Percentiles rank a stretch among this genome's conserved stretches.
These are phyloP conservation scores for Okapia johnstoni DNA, from an alignment of 2,113 vertebrate genomes.

Conservation along the genomic window DNA sequence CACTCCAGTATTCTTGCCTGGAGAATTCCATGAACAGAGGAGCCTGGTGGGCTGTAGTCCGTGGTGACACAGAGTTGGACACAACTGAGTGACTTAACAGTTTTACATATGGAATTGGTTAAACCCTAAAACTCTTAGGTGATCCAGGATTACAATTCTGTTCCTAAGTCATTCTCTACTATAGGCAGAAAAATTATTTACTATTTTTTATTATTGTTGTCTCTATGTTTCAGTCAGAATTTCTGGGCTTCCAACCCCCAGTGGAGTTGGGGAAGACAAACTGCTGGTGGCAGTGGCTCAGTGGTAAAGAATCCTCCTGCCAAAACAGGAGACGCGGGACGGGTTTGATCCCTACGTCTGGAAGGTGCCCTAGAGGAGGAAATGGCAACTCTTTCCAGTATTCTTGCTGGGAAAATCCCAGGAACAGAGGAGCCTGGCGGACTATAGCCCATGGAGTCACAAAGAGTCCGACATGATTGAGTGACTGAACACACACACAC, in stretches of 20 bases:
- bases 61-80: background rate
- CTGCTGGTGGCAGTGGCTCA: background rate
- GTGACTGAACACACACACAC: background rate
- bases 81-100: background rate
- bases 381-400: background rate
- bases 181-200: background rate
- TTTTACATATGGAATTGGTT: background rate
- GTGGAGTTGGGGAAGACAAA: background rate
- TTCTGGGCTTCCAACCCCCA: background rate
- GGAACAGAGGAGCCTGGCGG: rapidly evolving
- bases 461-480: background rate
- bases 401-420: background rate
- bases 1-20: background rate
- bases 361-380: background rate
- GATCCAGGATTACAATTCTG: background rate
- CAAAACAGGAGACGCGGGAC: background rate
- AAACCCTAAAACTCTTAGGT: background rate
- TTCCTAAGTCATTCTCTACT: background rate
- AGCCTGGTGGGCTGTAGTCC: background rate
- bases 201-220: background rate
- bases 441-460: background rate
- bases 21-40: background rate
- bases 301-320: background rate
- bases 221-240: background rate
- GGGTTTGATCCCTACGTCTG: background rate